A percentile compares a stretch with the other conserved stretches of the same genome.
Conservation (phyloP, 2,797 vertebrate species). For the Gymnothorax javanicus region DNA sequence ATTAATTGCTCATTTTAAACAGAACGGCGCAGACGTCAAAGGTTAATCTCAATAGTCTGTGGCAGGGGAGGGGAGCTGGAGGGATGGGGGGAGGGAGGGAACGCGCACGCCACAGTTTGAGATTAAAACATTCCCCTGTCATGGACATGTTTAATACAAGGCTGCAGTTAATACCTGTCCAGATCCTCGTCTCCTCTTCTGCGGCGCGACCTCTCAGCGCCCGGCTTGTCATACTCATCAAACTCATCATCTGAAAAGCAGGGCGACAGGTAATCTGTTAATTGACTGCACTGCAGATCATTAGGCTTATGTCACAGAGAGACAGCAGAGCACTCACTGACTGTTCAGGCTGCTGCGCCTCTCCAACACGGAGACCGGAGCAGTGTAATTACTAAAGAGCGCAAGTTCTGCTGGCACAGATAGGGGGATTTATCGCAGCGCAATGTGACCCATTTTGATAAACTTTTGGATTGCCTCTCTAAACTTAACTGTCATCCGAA, state of each 20-base stretch:
- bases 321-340: not conserved
- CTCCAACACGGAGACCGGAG: not conserved
- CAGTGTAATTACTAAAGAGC: not conserved
- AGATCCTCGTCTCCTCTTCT: conserved; percentile 87
- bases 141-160: not conserved
- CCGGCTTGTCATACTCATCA: conserved; percentile 95
- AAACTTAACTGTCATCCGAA: not conserved
- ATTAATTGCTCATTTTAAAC: conserved; percentile 26
- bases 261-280: conserved; percentile 20
- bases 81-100: not conserved
- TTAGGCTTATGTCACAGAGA: conserved; percentile 12
- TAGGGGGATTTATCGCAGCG: not conserved
- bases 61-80: not conserved
- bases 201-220: conserved; percentile 91
- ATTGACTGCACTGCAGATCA: conserved; percentile 19
- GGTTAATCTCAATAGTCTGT: conserved; percentile 18
- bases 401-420: not conserved
- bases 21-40: conserved; percentile 1
- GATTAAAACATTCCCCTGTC: conserved; percentile 18
- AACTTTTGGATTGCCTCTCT: not conserved
- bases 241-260: conserved; percentile 86
- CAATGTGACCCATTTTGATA: conserved; percentile 4
- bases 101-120: not conserved
- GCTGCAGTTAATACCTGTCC: conserved; percentile 78
- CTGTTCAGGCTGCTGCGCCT: not conserved